Evolutionary conservation across 1,140 invertebrate species (phyloP).

Genomic region (Heliconius melpomene): DNA sequence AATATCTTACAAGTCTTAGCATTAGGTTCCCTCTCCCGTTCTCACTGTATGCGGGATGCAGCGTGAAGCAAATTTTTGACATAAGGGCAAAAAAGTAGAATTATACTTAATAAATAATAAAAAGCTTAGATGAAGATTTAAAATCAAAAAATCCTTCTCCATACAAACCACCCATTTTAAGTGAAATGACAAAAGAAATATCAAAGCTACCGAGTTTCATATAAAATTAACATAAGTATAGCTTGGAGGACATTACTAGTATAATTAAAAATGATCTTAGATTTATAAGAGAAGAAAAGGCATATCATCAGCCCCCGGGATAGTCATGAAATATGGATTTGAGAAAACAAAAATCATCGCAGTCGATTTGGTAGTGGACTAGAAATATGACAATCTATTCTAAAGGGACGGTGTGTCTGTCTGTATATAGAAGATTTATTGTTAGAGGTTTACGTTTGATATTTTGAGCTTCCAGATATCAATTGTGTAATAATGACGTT

Average conservation of each 20-base stretch:
- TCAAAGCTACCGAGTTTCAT: slow-evolving; percentile 46
- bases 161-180: slow-evolving; percentile 2
- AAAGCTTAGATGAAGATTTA: neutral
- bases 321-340: slow-evolving; percentile 49
- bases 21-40: no score
- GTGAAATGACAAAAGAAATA: slow-evolving; percentile 50
- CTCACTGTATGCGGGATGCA: no score
- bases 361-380: slow-evolving; percentile 11
- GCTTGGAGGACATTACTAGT: slow-evolving; percentile 42
- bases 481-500: neutral
- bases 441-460: neutral
- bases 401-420: neutral
- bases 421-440: neutral
- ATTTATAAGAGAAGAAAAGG: slow-evolving; percentile 46
- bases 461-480: neutral
- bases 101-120: no score
- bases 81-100: no score
- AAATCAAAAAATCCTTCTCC: slow-evolving; percentile 34
- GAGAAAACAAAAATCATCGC: slow-evolving; percentile 39
- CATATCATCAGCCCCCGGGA: slow-evolving; percentile 42
- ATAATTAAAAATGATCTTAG: slow-evolving; percentile 50
- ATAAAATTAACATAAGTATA: slow-evolving; percentile 52
- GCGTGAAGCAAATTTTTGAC: no score
- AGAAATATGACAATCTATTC: neutral
- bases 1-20: neutral